Evolutionary conservation across 2,888 invertebrate genomes (phyloP).

Genomic region (Campoplex nolae): DNA sequence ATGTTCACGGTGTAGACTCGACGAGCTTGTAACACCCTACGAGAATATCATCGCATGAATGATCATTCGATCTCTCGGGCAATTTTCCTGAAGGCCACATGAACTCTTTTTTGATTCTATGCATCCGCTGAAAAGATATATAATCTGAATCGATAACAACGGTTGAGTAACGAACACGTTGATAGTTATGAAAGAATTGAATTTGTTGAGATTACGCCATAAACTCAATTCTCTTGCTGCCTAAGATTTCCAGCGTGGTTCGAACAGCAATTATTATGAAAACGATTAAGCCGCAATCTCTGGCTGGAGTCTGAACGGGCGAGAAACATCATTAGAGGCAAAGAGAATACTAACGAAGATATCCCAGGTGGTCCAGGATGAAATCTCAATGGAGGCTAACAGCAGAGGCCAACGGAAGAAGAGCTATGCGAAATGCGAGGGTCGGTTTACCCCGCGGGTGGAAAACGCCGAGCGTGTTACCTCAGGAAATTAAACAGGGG

Average conservation of each 20-base stretch:
- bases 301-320: constrained; percentile 20
- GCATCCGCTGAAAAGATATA: background rate
- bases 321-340: constrained; percentile 47
- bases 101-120: constrained; percentile 38
- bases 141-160: background rate
- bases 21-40: constrained; percentile 67
- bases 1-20: constrained; percentile 22
- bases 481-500: constrained; percentile 76
- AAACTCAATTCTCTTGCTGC: background rate
- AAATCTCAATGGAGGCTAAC: constrained; percentile 39
- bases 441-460: constrained; percentile 34
- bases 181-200: constrained; percentile 26
- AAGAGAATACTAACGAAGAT: constrained; percentile 34
- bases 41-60: constrained; percentile 72
- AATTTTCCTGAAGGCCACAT: constrained; percentile 46
- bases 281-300: constrained; percentile 26
- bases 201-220: background rate
- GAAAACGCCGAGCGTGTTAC: constrained; percentile 69
- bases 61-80: constrained; percentile 69
- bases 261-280: constrained; percentile 46
- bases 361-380: constrained; percentile 20
- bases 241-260: background rate
- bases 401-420: constrained; percentile 1
- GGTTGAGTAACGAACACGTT: background rate
- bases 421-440: constrained; percentile 44